phyloP scores from a whole-genome alignment of 2,888 invertebrate species.

The Drosophila neonasuta region DNA sequence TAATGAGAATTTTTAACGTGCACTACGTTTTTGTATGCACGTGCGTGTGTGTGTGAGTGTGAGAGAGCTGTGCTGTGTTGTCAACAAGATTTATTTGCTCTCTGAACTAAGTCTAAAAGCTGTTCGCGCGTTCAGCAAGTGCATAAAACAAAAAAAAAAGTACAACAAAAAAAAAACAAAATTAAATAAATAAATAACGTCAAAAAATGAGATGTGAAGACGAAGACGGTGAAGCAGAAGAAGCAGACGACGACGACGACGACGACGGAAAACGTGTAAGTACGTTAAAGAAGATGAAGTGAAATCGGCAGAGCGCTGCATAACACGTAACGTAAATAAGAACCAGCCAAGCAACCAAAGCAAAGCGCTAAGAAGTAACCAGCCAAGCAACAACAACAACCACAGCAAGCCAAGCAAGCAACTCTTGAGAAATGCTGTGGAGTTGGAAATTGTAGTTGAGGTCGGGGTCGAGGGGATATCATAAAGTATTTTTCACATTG shows the following conservation, averaged over 20 bases:
- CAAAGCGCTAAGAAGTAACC: constrained; percentile 11
- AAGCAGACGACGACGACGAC: constrained; percentile 1
- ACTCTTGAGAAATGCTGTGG: constrained; percentile 37
- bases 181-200: constrained; percentile 41
- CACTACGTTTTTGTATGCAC: neutral
- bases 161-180: constrained; percentile 27
- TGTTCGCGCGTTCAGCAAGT: constrained; percentile 31
- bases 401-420: constrained; percentile 15
- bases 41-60: constrained; percentile 1
- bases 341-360: constrained; percentile 45
- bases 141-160: constrained; percentile 40
- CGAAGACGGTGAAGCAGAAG: constrained; percentile 7
- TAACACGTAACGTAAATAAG: constrained; percentile 69
- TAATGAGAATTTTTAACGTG: constrained; percentile 33
- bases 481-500: constrained; percentile 57
- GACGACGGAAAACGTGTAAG: constrained; percentile 34
- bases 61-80: constrained; percentile 26
- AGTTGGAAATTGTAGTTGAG: neutral
- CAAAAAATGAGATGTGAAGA: constrained; percentile 18
- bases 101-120: constrained; percentile 30
- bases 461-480: constrained; percentile 12
- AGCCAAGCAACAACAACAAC: constrained; percentile 19
- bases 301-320: constrained; percentile 64
- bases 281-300: constrained; percentile 51
- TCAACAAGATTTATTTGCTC: constrained; percentile 34